Base-by-base conservation (phyloP, 2,888 invertebrate species). In the Caenorhabditis becei region DNA sequence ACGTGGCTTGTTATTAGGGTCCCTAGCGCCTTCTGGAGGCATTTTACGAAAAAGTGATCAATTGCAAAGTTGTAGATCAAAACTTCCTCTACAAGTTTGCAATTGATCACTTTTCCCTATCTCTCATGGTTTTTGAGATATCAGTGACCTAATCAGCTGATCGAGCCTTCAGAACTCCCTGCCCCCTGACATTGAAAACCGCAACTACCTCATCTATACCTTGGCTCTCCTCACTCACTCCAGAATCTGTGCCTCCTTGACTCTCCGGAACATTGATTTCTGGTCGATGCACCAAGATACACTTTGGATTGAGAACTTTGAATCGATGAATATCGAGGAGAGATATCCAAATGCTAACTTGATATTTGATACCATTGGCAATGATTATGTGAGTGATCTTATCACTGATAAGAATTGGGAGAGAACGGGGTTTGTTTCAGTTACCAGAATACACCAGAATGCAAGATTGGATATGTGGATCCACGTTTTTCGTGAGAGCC, bases 271-370 rank as follows among this genome's bases (percentile, higher is more conserved):
- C 4, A 28, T 63, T 49, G n/a, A 49, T 26, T 63, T 63, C 49
- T 63, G 63, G 63, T 44, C 63, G 3, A 63, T 63, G 63, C 63
- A 63, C 8, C 63, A 63, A 26, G 63, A 63, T 24, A 28, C 63
- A 16, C 41, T 63, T 18, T 63, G 63, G 63, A 44, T 47, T 16
- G 47, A 28, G 28, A 49, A 63, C 49, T 63, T 63, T 47, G 47
- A n/a, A 10, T n/a, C 26, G 24, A 63, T 63, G 63, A 16, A 26
- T 16, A 18, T 63, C 7, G 63, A 63, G 18, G n/a, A 63, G 3
- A 18, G 14, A 32, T 28, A 47, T 16, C 23, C 32, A 4, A 47
- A 63, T 5, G 49, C 49, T 24, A 5, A 63, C 18, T 10, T 63
- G 7, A 7, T 63, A 4, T 63, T 63, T 28, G 63, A 63, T 28